These are phyloP conservation scores for Erebia epiphron DNA, from an alignment of 2,888 invertebrate genomes.

Conservation along the genomic window DNA sequence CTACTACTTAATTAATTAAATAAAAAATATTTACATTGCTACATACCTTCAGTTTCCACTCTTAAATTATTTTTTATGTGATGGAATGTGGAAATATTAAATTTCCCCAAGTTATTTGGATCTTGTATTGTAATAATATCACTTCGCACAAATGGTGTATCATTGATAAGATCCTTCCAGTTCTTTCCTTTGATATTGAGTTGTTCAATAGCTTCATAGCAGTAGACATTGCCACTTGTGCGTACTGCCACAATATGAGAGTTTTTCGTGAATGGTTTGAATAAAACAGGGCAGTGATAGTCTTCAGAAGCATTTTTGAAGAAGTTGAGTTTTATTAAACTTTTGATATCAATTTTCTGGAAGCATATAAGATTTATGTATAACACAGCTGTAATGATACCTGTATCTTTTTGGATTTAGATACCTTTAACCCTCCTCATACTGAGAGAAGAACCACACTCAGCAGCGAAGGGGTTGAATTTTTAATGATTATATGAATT, in stretches of 20 bases:
- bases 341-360: constrained; percentile 90
- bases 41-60: constrained; percentile 91
- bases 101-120: constrained; percentile 94
- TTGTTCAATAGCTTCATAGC: constrained; percentile 97
- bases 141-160: constrained; percentile 92
- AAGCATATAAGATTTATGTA: constrained; percentile 45
- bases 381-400: too few relatives aligned
- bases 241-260: constrained; percentile 96
- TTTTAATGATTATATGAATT: too few relatives aligned
- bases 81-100: constrained; percentile 96
- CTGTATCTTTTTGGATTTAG: too few relatives aligned
- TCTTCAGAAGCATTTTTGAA: constrained; percentile 91
- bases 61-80: constrained; percentile 96
- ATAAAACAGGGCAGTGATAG: constrained; percentile 97
- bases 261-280: constrained; percentile 95
- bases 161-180: constrained; percentile 96
- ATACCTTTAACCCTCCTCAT: too few relatives aligned
- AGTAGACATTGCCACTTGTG: constrained; percentile 97
- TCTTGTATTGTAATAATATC: constrained; percentile 97
- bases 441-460: too few relatives aligned
- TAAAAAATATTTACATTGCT: neutral
- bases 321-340: constrained; percentile 93
- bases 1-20: neutral
- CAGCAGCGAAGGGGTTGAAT: too few relatives aligned
- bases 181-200: constrained; percentile 97